phyloP scores from a whole-genome alignment of 2,797 vertebrate genomes.

The Neosilurus hyrtlii region DNA sequence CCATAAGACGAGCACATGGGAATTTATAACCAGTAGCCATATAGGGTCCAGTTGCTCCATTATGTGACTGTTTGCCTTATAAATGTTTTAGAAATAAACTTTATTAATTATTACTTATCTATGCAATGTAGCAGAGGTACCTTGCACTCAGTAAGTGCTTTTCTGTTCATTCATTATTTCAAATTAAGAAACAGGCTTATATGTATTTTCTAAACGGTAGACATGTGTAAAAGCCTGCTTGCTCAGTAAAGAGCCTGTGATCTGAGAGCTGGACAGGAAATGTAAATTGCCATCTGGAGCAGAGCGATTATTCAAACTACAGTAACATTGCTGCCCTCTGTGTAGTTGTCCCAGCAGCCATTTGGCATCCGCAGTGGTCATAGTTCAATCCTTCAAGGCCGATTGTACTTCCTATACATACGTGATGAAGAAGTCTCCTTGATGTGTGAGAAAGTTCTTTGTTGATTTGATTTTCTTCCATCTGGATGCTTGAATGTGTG shows the following conservation, averaged over 20 bases:
- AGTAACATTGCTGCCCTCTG: conserved; percentile 11
- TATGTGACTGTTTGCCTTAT: no score
- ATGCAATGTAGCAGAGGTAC: no score
- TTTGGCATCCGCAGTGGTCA: conserved; percentile 19
- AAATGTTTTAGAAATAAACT: no score
- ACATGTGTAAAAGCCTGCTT: neutral
- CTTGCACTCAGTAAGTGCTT: no score
- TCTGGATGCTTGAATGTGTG: conserved; percentile 36
- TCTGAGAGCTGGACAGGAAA: conserved; percentile 14
- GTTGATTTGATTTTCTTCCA: conserved; percentile 8
- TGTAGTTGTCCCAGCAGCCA: conserved; percentile 2
- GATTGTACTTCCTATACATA: neutral
- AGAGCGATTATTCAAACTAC: conserved; percentile 8
- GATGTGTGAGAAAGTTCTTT: neutral
- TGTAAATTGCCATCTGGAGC: conserved; percentile 39
- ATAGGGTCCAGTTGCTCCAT: no score
- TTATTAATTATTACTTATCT: no score
- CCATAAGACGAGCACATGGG: no score
- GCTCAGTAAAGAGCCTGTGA: neutral
- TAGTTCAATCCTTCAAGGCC: neutral
- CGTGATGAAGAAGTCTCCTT: conserved; percentile 5
- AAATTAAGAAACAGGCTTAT: neutral
- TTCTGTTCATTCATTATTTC: neutral
- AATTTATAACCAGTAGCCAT: no score
- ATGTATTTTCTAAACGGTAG: neutral